Evolutionary conservation across 2,888 invertebrate genomes (phyloP), one percentile per base, ranked within the genome.

Genomic region (Pemphredon lugubris): DNA sequence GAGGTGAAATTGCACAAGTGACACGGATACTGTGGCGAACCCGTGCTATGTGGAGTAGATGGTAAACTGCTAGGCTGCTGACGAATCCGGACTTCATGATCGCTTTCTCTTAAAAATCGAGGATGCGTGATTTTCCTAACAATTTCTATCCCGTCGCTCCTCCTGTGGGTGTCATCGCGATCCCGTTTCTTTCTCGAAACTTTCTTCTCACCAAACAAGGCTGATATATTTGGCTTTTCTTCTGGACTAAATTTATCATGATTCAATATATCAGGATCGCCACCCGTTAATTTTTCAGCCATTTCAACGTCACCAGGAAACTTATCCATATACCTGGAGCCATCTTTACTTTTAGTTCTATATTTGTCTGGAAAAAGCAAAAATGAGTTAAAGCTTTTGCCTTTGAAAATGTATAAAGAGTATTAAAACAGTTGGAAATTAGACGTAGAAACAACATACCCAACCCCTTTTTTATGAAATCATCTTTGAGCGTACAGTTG

Each of bases 381-480:
- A 1, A 30, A 16, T 26, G 7, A 11, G 7, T 16, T 55, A 51
- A 13, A 2, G 37, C 34, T 34, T 13, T 1, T 37, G 13, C n/a
- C 30, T 20, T 51, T 7, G 9, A 7, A 14, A 51, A 37, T 37
- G n/a, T n/a, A n/a, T n/a, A n/a, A n/a, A n/a, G n/a, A n/a, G n/a
- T n/a, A n/a, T n/a, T n/a, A n/a, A n/a, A n/a, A n/a, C n/a, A n/a
- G n/a, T n/a, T n/a, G n/a, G n/a, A n/a, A n/a, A n/a, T n/a, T n/a
- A n/a, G n/a, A n/a, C n/a, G n/a, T n/a, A n/a, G n/a, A n/a, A n/a
- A n/a, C n/a, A n/a, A n/a, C 94, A 92, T 92, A 96, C 96, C 94
- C 85, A 95, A 91, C 83, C 96, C 96, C 90, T 95, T 95, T 84
- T 92, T 94, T 80, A 96, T 96, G 85, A 96, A 96, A 79, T 96